Conservation (phyloP, 2,113 vertebrate genomes). For the Gasterosteus nipponicus region DNA sequence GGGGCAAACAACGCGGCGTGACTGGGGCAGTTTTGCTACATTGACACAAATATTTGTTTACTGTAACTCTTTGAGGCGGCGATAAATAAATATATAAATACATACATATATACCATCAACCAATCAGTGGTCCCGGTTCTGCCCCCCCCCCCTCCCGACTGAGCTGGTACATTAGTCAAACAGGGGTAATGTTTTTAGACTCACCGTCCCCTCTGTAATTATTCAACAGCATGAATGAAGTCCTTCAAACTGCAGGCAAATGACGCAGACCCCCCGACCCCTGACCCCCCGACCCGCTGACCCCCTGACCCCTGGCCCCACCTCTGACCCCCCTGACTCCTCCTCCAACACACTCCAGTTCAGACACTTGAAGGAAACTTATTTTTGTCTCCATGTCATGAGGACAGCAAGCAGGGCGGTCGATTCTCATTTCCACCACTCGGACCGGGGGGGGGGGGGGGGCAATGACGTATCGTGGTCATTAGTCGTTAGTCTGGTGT, state of each 20-base stretch:
- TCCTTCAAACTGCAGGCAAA: slow-evolving; percentile 6
- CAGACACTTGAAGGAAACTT: too few species aligned
- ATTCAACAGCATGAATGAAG: slow-evolving; percentile 28
- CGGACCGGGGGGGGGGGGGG: slow-evolving; percentile 20
- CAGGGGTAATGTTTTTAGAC: slow-evolving; percentile 21
- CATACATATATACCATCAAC: too few species aligned
- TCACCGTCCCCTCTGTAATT: slow-evolving; percentile 18
- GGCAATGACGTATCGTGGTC: slow-evolving; percentile 53
- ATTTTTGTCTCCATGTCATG: slow-evolving; percentile 30
- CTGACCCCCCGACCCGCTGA: neutral
- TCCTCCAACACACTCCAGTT: slow-evolving; percentile 5
- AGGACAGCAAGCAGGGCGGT: slow-evolving; percentile 57
- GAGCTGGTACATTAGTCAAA: neutral
- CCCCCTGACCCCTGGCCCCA: slow-evolving; percentile 29
- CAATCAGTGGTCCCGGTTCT: too few species aligned
- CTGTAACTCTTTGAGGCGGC: too few species aligned
- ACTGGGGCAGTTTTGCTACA: too few species aligned
- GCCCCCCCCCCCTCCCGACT: neutral
- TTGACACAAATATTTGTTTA: too few species aligned
- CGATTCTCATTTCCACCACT: slow-evolving; percentile 66
- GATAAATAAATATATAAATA: too few species aligned
- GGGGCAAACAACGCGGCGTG: too few species aligned
- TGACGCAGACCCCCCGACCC: slow-evolving; percentile 26
- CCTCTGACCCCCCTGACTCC: too few species aligned
- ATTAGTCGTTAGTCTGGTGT: slow-evolving; percentile 62